Percentiles rank a stretch among this genome's conserved stretches.
Conservation (phyloP, 2,888 invertebrate genomes). For the Caradrina clavipalpis region DNA sequence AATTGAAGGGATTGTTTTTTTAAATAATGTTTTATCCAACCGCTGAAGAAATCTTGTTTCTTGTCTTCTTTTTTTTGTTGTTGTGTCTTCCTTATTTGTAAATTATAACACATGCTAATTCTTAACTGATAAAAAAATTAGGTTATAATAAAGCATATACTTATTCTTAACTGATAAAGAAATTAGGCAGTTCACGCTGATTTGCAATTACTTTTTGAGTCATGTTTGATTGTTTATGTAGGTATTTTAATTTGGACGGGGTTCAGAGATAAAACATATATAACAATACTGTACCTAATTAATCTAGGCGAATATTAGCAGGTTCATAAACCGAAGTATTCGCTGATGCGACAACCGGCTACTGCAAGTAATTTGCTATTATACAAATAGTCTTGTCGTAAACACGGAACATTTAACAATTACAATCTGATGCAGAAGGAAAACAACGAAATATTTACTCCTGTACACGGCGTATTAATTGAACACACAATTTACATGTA, state of each 20-base stretch:
- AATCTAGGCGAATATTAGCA: slow-evolving; percentile 7
- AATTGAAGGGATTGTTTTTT: neutral
- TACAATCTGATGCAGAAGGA: slow-evolving; percentile 18
- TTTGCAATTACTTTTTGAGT: slow-evolving; percentile 10
- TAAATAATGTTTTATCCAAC: neutral
- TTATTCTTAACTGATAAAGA: slow-evolving; percentile 6
- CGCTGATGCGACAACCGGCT: too few species aligned
- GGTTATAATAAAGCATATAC: too few species aligned
- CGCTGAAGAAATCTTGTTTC: too few species aligned
- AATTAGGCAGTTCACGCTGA: neutral
- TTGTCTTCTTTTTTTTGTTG: too few species aligned
- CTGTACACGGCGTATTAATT: slow-evolving; percentile 4
- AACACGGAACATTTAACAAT: slow-evolving; percentile 14
- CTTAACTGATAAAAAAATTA: slow-evolving; percentile 1
- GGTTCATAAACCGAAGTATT: neutral
- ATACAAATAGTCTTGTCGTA: neutral
- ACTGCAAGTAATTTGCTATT: neutral
- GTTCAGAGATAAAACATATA: slow-evolving; percentile 1
- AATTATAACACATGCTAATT: neutral
- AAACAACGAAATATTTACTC: slow-evolving; percentile 17
- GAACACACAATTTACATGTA: slow-evolving; percentile 10
- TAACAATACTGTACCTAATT: neutral
- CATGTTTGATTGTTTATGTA: neutral
- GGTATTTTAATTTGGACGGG: neutral
- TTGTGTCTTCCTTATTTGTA: too few species aligned